Conservation (phyloP, 2,888 invertebrate species). For the Cantharis rufa region DNA sequence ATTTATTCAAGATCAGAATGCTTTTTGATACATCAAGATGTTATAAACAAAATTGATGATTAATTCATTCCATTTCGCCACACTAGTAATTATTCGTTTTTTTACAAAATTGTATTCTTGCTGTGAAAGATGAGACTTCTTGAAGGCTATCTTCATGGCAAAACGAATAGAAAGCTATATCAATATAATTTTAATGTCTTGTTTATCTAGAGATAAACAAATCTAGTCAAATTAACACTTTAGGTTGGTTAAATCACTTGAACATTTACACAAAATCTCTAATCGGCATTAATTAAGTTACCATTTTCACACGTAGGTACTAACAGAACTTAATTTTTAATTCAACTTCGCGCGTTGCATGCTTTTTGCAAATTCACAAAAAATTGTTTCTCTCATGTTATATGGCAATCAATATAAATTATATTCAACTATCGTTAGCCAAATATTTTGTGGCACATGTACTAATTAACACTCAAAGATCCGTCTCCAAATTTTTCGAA, state of each 20-base stretch:
- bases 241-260: neutral
- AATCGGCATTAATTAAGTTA: neutral
- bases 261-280: neutral
- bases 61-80: neutral
- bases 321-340: neutral
- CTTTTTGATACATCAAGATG: neutral
- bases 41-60: neutral
- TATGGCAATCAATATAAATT: neutral
- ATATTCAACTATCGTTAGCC: neutral
- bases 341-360: neutral
- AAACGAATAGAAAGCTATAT: neutral
- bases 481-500: too few species aligned
- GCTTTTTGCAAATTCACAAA: neutral
- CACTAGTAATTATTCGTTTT: neutral
- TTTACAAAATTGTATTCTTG: neutral
- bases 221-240: neutral
- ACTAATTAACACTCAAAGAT: too few species aligned
- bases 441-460: neutral
- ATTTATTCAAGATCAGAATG: too few species aligned
- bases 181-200: neutral
- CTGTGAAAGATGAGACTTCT: neutral
- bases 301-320: neutral
- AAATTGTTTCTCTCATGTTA: neutral
- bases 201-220: neutral
- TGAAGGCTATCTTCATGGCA: neutral